Percentiles rank a stretch among this genome's conserved stretches.
These are phyloP conservation scores for Prenolepis imparis DNA, from an alignment of 2,888 invertebrate genomes.

Conservation along the genomic window DNA sequence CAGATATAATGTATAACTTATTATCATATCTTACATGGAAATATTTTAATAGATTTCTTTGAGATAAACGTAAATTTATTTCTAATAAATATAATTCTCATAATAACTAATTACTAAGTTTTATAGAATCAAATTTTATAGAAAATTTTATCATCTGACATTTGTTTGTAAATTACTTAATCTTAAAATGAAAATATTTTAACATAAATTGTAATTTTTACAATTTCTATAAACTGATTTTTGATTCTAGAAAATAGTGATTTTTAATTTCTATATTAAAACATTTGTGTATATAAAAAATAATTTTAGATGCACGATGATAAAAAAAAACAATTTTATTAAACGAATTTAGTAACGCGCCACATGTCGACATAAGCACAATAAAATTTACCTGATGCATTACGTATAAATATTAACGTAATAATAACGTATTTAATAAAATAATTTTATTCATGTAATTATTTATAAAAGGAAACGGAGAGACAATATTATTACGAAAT, in stretches of 20 bases:
- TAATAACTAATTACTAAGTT: neutral
- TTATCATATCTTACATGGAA: neutral
- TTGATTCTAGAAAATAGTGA: neutral
- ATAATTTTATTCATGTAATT: neutral
- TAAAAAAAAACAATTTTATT: too few species aligned
- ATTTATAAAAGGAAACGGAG: neutral
- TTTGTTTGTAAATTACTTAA: neutral
- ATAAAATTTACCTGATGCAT: neutral
- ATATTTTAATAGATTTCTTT: neutral
- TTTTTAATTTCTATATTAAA: neutral
- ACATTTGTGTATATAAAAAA: neutral
- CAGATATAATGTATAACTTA: slow-evolving; percentile 16
- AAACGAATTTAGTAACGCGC: neutral
- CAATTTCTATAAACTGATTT: neutral
- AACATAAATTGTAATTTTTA: neutral
- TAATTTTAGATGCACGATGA: too few species aligned
- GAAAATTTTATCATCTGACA: neutral
- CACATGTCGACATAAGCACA: neutral
- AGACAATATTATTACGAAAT: slow-evolving; percentile 1
- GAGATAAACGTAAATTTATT: neutral
- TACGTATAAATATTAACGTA: neutral
- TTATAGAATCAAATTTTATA: too few species aligned
- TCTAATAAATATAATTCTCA: neutral
- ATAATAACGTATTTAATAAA: neutral
- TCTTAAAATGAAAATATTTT: neutral